These are phyloP conservation scores for Sebastes hopkinsi DNA, from an alignment of 2,797 vertebrate genomes.

Conservation along the genomic window DNA sequence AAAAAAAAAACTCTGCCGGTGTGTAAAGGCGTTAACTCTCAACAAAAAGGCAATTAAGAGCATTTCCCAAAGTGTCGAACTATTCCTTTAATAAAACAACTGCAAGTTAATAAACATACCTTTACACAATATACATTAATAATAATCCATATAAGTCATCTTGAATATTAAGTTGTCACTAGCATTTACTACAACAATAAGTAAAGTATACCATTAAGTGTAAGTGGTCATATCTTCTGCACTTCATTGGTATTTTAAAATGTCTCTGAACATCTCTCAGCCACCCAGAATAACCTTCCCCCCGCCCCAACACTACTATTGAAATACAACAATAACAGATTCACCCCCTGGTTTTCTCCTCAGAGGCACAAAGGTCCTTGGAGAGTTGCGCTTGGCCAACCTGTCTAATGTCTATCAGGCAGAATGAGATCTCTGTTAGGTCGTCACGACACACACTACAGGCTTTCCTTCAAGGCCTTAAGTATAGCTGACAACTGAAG, in stretches of 20 bases:
- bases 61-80: neutral
- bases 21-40: too few species aligned
- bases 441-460: neutral
- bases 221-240: neutral
- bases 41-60: neutral
- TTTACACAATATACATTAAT: neutral
- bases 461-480: neutral
- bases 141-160: neutral
- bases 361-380: neutral
- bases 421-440: slow-evolving; percentile 3
- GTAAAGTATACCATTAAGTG: neutral
- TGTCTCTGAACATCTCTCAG: neutral
- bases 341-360: neutral
- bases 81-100: neutral
- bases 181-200: neutral
- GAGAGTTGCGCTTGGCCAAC: slow-evolving; percentile 4
- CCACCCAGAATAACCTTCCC: neutral
- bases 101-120: neutral
- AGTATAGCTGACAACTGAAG: slow-evolving; percentile 3
- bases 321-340: neutral
- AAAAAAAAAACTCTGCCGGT: too few species aligned
- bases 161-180: neutral
- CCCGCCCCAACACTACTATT: neutral
- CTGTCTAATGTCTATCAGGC: slow-evolving; percentile 10
- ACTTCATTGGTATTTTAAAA: neutral